Evolutionary conservation across 1,140 invertebrate genomes (phyloP), one percentile per base, ranked within the genome.

Genomic region (Drosophila novamexicana): DNA sequence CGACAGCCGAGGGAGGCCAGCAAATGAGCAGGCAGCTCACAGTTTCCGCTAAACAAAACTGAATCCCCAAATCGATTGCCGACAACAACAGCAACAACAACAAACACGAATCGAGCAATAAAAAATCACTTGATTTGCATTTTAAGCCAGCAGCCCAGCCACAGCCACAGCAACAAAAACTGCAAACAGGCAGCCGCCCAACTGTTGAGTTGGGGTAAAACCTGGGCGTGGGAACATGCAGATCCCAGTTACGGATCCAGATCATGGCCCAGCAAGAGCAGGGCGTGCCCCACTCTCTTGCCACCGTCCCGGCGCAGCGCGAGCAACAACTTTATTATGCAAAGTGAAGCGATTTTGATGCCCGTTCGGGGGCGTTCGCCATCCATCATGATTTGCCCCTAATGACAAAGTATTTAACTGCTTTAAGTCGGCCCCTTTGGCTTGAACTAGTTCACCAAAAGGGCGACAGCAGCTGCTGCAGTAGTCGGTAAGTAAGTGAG

Each of bases 311-410:
- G 36, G 36, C 7, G 36, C 22, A 67, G 49, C 39, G 3, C 8
- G 14, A 14, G 22, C 70, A 77, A 84, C 81, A 84, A 84, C 81
- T 84, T 84, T 67, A 85, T 84, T 84, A 84, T 84, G 81, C 81
- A 84, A 80, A 83, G 63, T 80, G 52, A 57, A 29, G 52, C 57
- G 57, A 66, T 52, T 74, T 63, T 45, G 59, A 58, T 65, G 40
- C 36, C 7, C 37, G 56, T n/a, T 42, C 6, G 9, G n/a, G 37
- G 50, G 53, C 36, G 29, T 22, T 18, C 34, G 47, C 42, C 63
- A 72, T 62, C 59, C 72, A 77, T 79, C 81, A 77, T 84, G 77
- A 84, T 77, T 79, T 69, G 57, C 61, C 47, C 68, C 77, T 84
- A 84, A 82, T 84, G 73, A 79, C 76, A 64, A 39, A 74, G 57